Conservation (phyloP, 1,140 invertebrate species). For the Orius insidiosus region DNA sequence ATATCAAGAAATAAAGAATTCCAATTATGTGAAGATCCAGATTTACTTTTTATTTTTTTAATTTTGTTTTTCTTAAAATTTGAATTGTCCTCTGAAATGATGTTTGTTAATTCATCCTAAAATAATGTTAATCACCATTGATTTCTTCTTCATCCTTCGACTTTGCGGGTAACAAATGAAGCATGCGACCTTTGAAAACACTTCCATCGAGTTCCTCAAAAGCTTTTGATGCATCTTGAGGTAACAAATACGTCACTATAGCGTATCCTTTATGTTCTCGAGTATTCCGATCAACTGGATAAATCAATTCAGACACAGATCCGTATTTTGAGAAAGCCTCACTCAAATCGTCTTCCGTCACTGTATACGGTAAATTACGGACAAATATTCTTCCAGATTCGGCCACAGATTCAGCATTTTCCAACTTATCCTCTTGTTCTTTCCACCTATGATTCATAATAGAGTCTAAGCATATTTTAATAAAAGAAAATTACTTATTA, state of each 20-base stretch:
- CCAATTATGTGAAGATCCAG: constrained; percentile 80
- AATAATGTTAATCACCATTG: no score
- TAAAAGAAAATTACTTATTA: neutral
- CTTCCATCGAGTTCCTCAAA: constrained; percentile 77
- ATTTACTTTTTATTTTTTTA: constrained; percentile 55
- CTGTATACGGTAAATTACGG: constrained; percentile 78
- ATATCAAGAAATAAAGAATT: constrained; percentile 88
- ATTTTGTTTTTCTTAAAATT: constrained; percentile 74
- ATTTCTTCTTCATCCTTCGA: constrained; percentile 33
- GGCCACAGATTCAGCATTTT: constrained; percentile 62
- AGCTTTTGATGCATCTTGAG: constrained; percentile 85
- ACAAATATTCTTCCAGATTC: constrained; percentile 90
- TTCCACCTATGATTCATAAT: constrained; percentile 42
- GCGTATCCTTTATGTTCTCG: constrained; percentile 71
- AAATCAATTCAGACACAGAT: constrained; percentile 71
- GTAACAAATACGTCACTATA: constrained; percentile 81
- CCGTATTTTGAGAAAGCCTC: constrained; percentile 76
- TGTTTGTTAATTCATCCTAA: no score
- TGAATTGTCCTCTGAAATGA: neutral
- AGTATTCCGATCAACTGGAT: constrained; percentile 73
- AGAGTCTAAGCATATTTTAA: neutral
- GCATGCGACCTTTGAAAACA: constrained; percentile 73
- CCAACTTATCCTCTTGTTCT: constrained; percentile 46
- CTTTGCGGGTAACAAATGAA: constrained; percentile 85
- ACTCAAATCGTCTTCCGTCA: constrained; percentile 75